These are phyloP conservation scores for Harpegnathos saltator DNA, from an alignment of 1,140 invertebrate genomes.

Conservation along the genomic window DNA sequence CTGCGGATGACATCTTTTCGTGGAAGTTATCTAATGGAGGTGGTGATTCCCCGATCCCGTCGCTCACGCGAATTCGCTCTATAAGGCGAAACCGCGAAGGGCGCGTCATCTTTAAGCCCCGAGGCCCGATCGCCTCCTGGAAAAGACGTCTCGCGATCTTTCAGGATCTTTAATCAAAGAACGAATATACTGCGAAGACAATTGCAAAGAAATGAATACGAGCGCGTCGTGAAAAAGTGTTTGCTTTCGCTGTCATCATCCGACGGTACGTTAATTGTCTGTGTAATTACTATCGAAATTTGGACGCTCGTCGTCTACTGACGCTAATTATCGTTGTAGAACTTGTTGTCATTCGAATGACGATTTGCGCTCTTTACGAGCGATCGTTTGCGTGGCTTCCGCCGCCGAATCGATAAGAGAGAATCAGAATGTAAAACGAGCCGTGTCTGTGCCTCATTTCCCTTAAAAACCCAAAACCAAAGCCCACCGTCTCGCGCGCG, in stretches of 20 bases:
- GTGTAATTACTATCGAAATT: no score
- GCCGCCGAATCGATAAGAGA: not conserved
- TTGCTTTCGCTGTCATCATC: no score
- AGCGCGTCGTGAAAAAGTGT: no score
- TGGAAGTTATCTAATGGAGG: conserved; percentile 50
- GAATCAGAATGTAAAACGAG: conserved; percentile 4
- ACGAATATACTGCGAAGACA: no score
- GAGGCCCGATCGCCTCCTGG: not conserved
- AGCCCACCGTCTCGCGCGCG: not conserved
- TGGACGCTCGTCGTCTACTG: no score
- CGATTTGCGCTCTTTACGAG: not conserved
- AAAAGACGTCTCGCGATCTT: not conserved
- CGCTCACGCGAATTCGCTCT: not conserved
- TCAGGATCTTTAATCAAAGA: not conserved
- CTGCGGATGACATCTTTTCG: conserved; percentile 51
- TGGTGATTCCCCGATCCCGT: not conserved
- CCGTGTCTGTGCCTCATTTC: no score
- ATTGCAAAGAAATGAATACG: no score
- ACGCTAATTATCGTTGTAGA: no score
- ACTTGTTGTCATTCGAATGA: no score
- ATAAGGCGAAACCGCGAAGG: not conserved
- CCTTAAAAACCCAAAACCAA: conserved; percentile 16
- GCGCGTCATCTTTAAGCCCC: conserved; percentile 1
- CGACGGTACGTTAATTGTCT: no score
- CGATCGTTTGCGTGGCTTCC: not conserved